Conservation (phyloP, 1,140 invertebrate genomes). For the Theocolax elegans region DNA sequence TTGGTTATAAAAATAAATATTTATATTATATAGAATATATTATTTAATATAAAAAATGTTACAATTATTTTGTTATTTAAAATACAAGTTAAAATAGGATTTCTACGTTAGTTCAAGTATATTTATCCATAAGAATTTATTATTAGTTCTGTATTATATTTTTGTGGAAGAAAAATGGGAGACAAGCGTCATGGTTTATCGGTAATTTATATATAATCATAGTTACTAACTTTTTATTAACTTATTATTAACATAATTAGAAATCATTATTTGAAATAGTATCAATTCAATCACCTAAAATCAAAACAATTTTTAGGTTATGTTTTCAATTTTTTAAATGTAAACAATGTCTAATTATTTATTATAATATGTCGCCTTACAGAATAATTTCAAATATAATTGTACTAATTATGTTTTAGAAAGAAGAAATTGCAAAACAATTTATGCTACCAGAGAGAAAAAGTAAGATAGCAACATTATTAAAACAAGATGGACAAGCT, state of each 20-base stretch:
- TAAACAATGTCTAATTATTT: too few species aligned
- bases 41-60: too few species aligned
- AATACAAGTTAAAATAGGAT: too few species aligned
- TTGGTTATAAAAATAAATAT: too few species aligned
- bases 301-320: neutral
- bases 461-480: conserved; percentile 88
- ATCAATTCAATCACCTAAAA: neutral
- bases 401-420: conserved; percentile 66
- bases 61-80: too few species aligned
- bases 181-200: conserved; percentile 50
- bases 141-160: too few species aligned
- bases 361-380: neutral
- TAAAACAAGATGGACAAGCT: conserved; percentile 88
- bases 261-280: neutral
- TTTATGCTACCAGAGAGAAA: conserved; percentile 90
- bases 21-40: too few species aligned
- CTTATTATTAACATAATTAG: neutral
- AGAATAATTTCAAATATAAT: neutral
- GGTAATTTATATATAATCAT: conserved; percentile 41
- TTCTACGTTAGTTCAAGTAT: neutral
- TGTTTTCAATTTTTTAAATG: neutral
- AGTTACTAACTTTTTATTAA: too few species aligned
- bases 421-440: conserved; percentile 90
- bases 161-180: conserved; percentile 38
- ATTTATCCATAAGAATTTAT: too few species aligned